phyloP scores from a whole-genome alignment of 2,888 invertebrate species.

The Habroteleia sp. region DNA sequence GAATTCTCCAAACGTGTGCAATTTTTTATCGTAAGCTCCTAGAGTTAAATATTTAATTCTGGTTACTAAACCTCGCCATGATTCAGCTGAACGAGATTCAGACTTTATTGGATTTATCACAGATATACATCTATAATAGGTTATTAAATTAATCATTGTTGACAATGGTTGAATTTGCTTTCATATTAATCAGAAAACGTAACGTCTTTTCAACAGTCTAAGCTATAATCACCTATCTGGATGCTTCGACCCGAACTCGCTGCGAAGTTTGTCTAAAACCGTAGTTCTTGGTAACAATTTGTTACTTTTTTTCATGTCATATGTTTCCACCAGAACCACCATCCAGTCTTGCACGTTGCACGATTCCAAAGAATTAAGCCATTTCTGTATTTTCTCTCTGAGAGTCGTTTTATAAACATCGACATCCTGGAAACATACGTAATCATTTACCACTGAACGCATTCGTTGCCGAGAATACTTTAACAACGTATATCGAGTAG shows the following conservation, averaged over 20 bases:
- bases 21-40: constrained; percentile 92
- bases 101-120: constrained; percentile 94
- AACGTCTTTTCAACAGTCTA: no score
- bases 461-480: no score
- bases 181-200: no score
- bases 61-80: constrained; percentile 92
- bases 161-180: no score
- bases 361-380: constrained; percentile 90
- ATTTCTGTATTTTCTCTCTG: constrained; percentile 94
- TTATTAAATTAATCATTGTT: no score
- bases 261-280: constrained; percentile 95
- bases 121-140: constrained; percentile 89
- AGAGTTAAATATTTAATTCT: constrained; percentile 92
- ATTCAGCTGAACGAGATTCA: constrained; percentile 94
- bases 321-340: constrained; percentile 94
- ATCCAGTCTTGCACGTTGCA: constrained; percentile 94
- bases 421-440: constrained; percentile 86
- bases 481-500: no score
- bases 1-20: constrained; percentile 93
- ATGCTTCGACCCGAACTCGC: constrained; percentile 95
- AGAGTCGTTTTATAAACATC: constrained; percentile 93
- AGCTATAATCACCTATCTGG: constrained; percentile 85
- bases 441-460: no score
- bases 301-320: constrained; percentile 94
- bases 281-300: constrained; percentile 95